Conservation (phyloP, 2,113 vertebrate genomes). For the Eulemur rufifrons region DNA sequence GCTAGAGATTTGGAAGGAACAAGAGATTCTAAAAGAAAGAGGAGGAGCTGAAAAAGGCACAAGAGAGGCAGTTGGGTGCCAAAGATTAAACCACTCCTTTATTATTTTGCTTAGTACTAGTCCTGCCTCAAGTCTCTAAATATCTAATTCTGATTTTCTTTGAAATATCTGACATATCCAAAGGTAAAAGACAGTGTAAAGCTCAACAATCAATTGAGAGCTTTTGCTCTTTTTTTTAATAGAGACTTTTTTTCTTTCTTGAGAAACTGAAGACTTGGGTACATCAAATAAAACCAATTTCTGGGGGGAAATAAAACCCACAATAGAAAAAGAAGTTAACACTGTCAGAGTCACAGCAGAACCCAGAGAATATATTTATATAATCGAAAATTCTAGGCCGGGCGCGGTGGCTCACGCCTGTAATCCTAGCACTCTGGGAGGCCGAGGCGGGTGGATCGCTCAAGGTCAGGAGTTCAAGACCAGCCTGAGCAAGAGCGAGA, state of each 20-base stretch:
- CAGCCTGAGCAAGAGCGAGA: too few relatives aligned
- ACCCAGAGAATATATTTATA: neutral
- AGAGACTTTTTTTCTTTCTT: too few relatives aligned
- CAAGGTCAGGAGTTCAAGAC: too few relatives aligned
- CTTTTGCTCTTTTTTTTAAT: neutral
- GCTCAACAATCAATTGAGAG: neutral
- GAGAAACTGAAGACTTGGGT: too few relatives aligned
- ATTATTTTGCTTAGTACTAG: slow-evolving; percentile 1
- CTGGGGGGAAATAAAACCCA: neutral
- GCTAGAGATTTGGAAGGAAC: neutral
- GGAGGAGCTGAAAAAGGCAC: neutral
- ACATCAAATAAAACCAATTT: too few relatives aligned
- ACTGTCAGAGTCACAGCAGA: neutral
- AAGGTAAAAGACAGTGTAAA: neutral
- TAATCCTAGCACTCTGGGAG: too few relatives aligned
- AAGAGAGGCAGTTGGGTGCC: neutral
- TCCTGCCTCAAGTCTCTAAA: neutral
- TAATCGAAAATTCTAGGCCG: neutral
- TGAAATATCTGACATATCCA: neutral
- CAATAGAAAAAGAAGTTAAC: neutral
- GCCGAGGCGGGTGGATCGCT: too few relatives aligned
- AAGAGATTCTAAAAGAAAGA: neutral
- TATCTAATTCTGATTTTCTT: neutral
- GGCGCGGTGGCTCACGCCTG: too few relatives aligned
- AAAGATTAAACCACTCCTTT: neutral